Evolutionary conservation across 1,140 invertebrate species (phyloP), one percentile per base, ranked within the genome.

Genomic region (Thrips palmi): DNA sequence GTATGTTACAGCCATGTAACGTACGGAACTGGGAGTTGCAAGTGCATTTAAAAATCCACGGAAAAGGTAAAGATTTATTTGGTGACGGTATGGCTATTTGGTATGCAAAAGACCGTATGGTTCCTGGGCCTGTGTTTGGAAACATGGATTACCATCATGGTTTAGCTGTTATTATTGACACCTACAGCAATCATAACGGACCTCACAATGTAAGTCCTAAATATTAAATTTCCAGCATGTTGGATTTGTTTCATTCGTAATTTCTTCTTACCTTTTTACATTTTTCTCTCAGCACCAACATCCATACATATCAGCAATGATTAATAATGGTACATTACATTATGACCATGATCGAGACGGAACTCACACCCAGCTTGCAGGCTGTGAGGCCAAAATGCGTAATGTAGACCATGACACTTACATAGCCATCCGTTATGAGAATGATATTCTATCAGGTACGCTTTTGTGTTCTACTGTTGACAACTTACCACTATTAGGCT

Each of bases 121-220:
- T 72, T 44, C 31, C 64, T 1, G 94, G 93, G 1, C 70, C 77
- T 8, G 91, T 98, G 0, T 99, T 99, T 67, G 96, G 96, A 11
- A 92, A 76, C 52, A 78, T 77, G 53, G 89, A 99, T 57, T 79
- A 70, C 48, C 98, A 97, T 57, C 67, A 74, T 35, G 96, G 96
- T 0, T 62, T 99, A 11, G 91, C 77, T 7, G 69, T 99, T 21
- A 88, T 99, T 55, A 56, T 98, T 36, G 96, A 99, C 55, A 99
- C 96, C 0, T 99, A 99, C 55, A 96, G 86, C 54, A 99, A 99
- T 59, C 92, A 98, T 50, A 98, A 99, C 68, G 93, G 91, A n/a
- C 81, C 84, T 32, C 88, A 97, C 53, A 89, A 87, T 67, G 87
- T 93, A 72, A 66, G 70, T 42, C 25, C 33, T 30, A 25, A 21